Conservation (phyloP, 2,888 invertebrate genomes). For the Hipparchia semele region DNA sequence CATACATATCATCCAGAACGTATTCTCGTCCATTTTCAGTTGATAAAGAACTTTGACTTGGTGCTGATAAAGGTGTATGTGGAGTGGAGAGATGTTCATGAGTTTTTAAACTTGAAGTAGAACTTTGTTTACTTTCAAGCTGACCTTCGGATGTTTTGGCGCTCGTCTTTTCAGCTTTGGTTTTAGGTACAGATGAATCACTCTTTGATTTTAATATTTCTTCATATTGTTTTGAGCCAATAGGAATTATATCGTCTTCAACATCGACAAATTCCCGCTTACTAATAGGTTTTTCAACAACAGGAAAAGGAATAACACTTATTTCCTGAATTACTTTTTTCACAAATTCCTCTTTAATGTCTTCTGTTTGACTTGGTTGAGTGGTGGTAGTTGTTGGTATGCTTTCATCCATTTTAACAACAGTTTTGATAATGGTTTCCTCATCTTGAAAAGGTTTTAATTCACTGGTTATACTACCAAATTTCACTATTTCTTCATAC, state of each 20-base stretch:
- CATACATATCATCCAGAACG: slow-evolving; percentile 83
- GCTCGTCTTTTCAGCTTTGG: slow-evolving; percentile 68
- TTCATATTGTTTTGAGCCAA: slow-evolving; percentile 73
- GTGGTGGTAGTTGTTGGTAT: slow-evolving; percentile 41
- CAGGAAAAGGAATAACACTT: slow-evolving; percentile 75
- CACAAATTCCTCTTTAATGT: slow-evolving; percentile 58
- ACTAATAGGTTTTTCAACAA: slow-evolving; percentile 71
- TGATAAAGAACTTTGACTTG: slow-evolving; percentile 86
- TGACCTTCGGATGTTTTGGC: slow-evolving; percentile 71
- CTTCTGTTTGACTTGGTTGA: slow-evolving; percentile 37
- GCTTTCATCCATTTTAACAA: slow-evolving; percentile 53
- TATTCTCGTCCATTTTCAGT: slow-evolving; percentile 86
- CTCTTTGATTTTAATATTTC: slow-evolving; percentile 78
- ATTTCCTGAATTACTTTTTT: slow-evolving; percentile 65
- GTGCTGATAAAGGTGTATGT: slow-evolving; percentile 84
- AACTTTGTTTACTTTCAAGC: slow-evolving; percentile 82
- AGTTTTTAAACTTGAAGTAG: slow-evolving; percentile 82
- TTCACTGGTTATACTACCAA: slow-evolving; percentile 63
- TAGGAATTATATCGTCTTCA: slow-evolving; percentile 71
- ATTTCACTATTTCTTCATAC: slow-evolving; percentile 70
- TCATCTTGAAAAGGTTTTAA: slow-evolving; percentile 52
- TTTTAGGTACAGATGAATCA: slow-evolving; percentile 79
- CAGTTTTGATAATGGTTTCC: slow-evolving; percentile 54
- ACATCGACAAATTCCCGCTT: slow-evolving; percentile 80
- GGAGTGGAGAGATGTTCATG: slow-evolving; percentile 80